These are phyloP conservation scores for Polyergus mexicanus DNA, from an alignment of 1,140 invertebrate genomes.

Conservation along the genomic window DNA sequence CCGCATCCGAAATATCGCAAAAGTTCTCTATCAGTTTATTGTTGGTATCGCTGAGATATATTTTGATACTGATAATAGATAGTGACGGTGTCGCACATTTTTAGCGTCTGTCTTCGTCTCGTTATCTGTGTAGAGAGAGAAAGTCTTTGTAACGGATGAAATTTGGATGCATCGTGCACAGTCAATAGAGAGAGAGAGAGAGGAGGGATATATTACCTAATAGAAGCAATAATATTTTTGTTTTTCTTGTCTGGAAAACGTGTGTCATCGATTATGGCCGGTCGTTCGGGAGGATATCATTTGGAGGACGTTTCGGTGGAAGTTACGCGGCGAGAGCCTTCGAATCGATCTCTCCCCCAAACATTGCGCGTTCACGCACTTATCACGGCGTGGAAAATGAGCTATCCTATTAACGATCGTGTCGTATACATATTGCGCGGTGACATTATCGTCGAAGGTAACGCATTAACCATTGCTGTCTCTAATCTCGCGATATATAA, in stretches of 20 bases:
- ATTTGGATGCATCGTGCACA: not conserved
- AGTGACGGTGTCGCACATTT: not conserved
- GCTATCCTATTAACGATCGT: constrained; percentile 49
- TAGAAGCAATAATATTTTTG: constrained; percentile 10
- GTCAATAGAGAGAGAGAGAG: too few species aligned
- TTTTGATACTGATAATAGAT: not conserved
- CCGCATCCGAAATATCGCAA: not conserved
- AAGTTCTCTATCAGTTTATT: not conserved
- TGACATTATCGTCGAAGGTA: constrained; percentile 49
- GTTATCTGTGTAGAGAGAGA: not conserved
- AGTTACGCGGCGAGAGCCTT: constrained; percentile 43
- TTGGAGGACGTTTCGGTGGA: constrained; percentile 45
- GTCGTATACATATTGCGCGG: constrained; percentile 44
- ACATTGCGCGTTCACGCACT: constrained; percentile 19
- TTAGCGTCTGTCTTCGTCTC: not conserved
- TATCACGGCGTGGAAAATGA: constrained; percentile 33
- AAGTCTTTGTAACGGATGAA: not conserved
- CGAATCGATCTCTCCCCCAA: constrained; percentile 17
- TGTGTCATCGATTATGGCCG: constrained; percentile 46
- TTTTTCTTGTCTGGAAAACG: constrained; percentile 3
- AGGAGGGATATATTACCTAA: not conserved
- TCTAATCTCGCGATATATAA: constrained; percentile 11
- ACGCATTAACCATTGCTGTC: constrained; percentile 38
- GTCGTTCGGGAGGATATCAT: constrained; percentile 19
- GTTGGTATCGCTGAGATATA: not conserved